Evolutionary conservation across 2,888 invertebrate genomes (phyloP).

Genomic region (Falcaria lacertinaria): DNA sequence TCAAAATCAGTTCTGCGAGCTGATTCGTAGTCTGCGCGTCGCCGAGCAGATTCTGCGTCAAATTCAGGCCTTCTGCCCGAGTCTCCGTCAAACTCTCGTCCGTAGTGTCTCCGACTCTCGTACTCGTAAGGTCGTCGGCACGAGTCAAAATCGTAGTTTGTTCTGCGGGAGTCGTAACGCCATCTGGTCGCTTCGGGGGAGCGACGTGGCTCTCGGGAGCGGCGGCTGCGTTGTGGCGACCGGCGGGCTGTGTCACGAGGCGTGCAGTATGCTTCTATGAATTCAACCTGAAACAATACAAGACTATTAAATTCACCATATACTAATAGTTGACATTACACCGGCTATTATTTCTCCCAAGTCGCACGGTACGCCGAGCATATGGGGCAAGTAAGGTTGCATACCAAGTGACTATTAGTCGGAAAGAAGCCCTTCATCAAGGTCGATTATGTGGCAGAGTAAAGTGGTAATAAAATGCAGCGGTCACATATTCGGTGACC

Average conservation of each 20-base stretch:
- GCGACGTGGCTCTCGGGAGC: constrained; percentile 63
- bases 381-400: constrained; percentile 24
- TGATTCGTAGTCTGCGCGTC: constrained; percentile 72
- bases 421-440: constrained; percentile 72
- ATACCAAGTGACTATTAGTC: constrained; percentile 62
- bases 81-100: constrained; percentile 60
- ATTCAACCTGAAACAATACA: constrained; percentile 81
- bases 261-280: constrained; percentile 86
- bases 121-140: constrained; percentile 66
- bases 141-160: constrained; percentile 67
- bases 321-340: neutral
- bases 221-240: constrained; percentile 67
- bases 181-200: constrained; percentile 70
- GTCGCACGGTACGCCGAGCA: constrained; percentile 12
- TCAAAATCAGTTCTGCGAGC: constrained; percentile 72
- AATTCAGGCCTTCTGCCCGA: constrained; percentile 63
- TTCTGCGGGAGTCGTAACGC: constrained; percentile 68
- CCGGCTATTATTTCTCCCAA: constrained; percentile 15
- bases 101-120: constrained; percentile 53
- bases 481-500: constrained; percentile 76
- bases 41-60: constrained; percentile 65
- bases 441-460: constrained; percentile 78
- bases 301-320: constrained; percentile 4
- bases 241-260: constrained; percentile 82
- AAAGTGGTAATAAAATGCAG: constrained; percentile 80